Evolutionary conservation across 2,888 invertebrate species (phyloP), one percentile per base, ranked within the genome.

Genomic region (Micoletzkya japonica): DNA sequence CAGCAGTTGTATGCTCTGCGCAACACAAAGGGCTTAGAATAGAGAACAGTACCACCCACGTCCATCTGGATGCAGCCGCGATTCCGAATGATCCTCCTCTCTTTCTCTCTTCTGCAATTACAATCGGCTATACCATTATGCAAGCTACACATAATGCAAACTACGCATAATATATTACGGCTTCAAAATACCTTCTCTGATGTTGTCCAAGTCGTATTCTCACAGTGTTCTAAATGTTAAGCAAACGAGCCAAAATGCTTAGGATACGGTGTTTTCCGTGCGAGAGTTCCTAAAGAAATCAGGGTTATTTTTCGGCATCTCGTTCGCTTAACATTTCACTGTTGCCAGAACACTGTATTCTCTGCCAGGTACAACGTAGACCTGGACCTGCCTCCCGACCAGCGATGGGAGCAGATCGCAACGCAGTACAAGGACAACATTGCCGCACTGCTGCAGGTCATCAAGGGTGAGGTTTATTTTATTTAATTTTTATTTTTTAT

Each of bases 321-420:
- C 10, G 28, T 14, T 28, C 20, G 17, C 32, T 56, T 4, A 28
- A 2, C n/a, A n/a, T 52, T 28, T 52, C 52, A 52, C n/a, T n/a
- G n/a, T 17, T 7, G 7, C 32, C n/a, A 0, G 6, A 26, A 26
- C 14, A 36, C 36, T 10, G n/a, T n/a, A n/a, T n/a, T n/a, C n/a
- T 24, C 28, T 58, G 73, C 24, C 70, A 79, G 79, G 82, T 84
- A 74, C 76, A 76, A 76, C 30, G 74, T 84, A 34, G 78, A 84
- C 72, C 74, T 84, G 57, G 84, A 84, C 68, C 61, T 68, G 2
- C 76, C 76, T 7, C 77, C 84, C 30, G 56, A 64, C 28, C 72
- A 78, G 61, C 70, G 82, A 32, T 84, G 80, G 80, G 70, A 64
- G 7, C 70, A 82, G 61, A 73, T 84, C 34, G 76, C 79, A 36